These are phyloP conservation scores for Leptopilina syphax DNA, from an alignment of 2,888 invertebrate species.

Conservation along the genomic window DNA sequence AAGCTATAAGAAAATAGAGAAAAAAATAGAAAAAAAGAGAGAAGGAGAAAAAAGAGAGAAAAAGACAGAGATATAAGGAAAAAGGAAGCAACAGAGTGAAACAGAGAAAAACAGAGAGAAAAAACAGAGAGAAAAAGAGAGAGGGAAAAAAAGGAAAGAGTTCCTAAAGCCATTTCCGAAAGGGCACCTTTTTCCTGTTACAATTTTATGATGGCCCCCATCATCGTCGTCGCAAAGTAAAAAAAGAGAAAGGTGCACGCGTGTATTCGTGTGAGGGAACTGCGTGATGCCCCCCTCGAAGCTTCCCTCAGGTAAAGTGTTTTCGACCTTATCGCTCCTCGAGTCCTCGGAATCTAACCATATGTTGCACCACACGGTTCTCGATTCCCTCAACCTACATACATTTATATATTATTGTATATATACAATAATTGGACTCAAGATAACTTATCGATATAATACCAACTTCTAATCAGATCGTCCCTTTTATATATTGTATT, in stretches of 20 bases:
- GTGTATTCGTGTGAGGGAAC: conserved; percentile 44
- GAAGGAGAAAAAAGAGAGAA: no score
- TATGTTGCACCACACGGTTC: conserved; percentile 50
- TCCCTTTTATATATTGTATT: background rate
- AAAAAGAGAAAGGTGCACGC: conserved; percentile 58
- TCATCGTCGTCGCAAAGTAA: conserved; percentile 60
- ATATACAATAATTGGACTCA: conserved; percentile 49
- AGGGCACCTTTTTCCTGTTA: conserved; percentile 64
- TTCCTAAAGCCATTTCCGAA: conserved; percentile 73
- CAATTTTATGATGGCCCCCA: conserved; percentile 68
- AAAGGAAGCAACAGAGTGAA: no score
- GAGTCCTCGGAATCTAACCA: conserved; percentile 54
- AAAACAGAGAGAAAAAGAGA: background rate
- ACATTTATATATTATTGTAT: no score
- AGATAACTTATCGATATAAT: conserved; percentile 57
- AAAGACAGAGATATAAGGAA: no score
- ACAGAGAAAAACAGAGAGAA: no score
- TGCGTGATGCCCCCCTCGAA: conserved; percentile 59
- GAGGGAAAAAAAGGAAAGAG: conserved; percentile 39
- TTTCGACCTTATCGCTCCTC: conserved; percentile 60
- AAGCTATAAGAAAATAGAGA: no score
- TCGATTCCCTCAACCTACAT: conserved; percentile 42
- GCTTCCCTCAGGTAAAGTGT: conserved; percentile 56
- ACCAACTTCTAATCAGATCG: conserved; percentile 28
- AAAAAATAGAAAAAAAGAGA: no score